These are phyloP conservation scores for Rhodophaea formosa DNA, from an alignment of 2,888 invertebrate genomes.

Conservation along the genomic window DNA sequence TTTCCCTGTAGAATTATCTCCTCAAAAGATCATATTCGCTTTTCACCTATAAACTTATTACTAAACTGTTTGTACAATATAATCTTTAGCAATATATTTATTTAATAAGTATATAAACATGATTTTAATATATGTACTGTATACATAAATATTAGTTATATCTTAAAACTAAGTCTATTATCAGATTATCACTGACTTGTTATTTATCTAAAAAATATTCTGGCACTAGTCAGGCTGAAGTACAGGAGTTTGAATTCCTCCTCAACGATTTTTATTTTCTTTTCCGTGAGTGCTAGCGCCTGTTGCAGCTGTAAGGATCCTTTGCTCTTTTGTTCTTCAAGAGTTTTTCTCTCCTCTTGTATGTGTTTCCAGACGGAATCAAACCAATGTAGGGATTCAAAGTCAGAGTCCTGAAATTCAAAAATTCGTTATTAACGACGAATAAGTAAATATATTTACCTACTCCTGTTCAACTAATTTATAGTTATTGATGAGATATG, in stretches of 20 bases:
- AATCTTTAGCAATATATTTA: no score
- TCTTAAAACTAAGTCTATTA: no score
- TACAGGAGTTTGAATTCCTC: conserved; percentile 95
- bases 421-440: neutral
- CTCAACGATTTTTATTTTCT: conserved; percentile 85
- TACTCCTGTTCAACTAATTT: no score
- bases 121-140: no score
- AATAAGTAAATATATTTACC: no score
- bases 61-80: no score
- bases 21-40: no score
- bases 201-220: conserved; percentile 92
- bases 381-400: conserved; percentile 98
- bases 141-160: no score
- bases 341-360: conserved; percentile 78
- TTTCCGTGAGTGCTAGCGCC: conserved; percentile 93
- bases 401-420: conserved; percentile 83
- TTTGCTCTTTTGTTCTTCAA: conserved; percentile 83
- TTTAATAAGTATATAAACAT: no score
- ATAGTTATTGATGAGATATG: no score
- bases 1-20: no score
- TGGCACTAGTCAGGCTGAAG: conserved; percentile 95
- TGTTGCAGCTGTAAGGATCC: conserved; percentile 95
- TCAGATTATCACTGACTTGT: neutral
- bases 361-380: conserved; percentile 90
- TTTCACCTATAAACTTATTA: no score